A percentile compares a stretch with the other conserved stretches of the same genome.
These are phyloP conservation scores for Alaudala cheleensis DNA, from an alignment of 2,113 vertebrate species.

Conservation along the genomic window DNA sequence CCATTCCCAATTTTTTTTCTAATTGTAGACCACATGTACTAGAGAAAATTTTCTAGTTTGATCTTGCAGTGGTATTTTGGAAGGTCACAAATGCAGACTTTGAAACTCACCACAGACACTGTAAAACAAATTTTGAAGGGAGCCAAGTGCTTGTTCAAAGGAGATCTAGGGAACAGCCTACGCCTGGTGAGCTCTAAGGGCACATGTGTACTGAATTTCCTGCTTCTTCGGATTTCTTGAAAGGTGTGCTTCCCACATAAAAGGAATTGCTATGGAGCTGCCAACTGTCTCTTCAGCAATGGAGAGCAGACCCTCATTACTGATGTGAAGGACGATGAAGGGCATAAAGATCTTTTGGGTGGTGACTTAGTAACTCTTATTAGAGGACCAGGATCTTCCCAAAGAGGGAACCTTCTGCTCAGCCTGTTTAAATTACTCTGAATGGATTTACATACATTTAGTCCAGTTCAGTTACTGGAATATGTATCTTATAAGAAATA, in stretches of 20 bases:
- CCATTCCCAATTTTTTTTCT: neutral
- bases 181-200: neutral
- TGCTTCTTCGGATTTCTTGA: neutral
- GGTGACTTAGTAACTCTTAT: neutral
- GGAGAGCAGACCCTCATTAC: neutral
- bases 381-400: neutral
- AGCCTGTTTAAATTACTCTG: neutral
- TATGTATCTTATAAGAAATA: neutral
- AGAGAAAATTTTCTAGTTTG: neutral
- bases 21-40: neutral
- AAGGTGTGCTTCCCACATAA: neutral
- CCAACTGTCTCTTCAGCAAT: neutral
- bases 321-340: neutral
- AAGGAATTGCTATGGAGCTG: neutral
- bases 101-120: neutral
- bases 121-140: neutral
- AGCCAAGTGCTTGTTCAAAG: neutral
- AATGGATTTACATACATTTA: neutral
- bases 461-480: neutral
- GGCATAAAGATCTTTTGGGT: neutral
- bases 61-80: neutral
- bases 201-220: rapidly evolving
- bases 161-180: neutral
- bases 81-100: neutral
- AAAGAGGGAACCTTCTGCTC: neutral